phyloP scores from a whole-genome alignment of 2,797 vertebrate genomes.

The Mormyrops boulengeri region DNA sequence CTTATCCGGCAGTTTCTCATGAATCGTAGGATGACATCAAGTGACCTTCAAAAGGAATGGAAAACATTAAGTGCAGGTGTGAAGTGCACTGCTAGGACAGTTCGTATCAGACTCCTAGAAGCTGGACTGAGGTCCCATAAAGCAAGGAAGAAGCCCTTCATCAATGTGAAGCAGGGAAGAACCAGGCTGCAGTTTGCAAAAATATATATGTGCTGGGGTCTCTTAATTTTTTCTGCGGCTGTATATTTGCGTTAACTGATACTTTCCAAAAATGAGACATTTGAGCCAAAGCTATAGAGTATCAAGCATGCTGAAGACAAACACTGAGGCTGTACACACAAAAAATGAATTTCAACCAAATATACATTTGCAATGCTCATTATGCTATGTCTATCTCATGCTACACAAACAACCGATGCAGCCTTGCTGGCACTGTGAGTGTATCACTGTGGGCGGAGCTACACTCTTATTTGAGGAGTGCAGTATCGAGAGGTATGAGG shows the following conservation, averaged over 20 bases:
- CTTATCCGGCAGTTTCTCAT: background rate
- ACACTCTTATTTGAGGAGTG: background rate
- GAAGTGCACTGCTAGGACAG: background rate
- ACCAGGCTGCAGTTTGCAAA: background rate
- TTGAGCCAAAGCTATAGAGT: background rate
- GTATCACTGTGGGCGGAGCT: background rate
- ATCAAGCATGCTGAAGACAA: background rate
- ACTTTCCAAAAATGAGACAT: background rate
- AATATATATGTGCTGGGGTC: background rate
- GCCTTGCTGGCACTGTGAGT: background rate
- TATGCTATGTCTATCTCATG: background rate
- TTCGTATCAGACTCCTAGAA: background rate
- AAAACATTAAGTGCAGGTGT: background rate
- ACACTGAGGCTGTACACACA: background rate
- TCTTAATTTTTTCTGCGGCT: background rate
- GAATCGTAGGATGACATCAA: background rate
- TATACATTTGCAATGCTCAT: background rate
- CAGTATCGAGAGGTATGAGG: background rate
- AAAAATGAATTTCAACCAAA: background rate
- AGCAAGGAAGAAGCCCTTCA: background rate
- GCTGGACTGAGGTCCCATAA: background rate
- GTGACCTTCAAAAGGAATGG: background rate
- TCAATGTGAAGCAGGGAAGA: background rate
- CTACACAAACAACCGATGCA: background rate
- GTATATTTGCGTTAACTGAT: background rate